phyloP scores from a whole-genome alignment of 2,797 vertebrate species.

The Antennarius maculatus region DNA sequence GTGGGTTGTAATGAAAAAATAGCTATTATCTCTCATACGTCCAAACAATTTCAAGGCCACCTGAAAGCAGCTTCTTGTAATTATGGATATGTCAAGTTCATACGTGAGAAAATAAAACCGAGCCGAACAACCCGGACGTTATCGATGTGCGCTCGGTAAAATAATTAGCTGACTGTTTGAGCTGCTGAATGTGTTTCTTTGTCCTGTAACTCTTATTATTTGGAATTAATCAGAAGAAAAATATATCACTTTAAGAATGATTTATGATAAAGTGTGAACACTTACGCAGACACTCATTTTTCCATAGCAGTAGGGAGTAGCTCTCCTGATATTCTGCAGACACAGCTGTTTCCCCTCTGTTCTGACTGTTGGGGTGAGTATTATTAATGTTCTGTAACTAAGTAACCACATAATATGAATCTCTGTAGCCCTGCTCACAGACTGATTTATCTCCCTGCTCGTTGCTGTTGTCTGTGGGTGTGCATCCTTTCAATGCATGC shows the following conservation, averaged over 20 bases:
- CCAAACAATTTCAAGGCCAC: conserved; percentile 58
- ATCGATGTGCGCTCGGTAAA: conserved; percentile 21
- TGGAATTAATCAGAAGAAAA: conserved; percentile 26
- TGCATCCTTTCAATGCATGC: conserved; percentile 33
- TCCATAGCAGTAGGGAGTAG: conserved; percentile 50
- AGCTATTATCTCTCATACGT: conserved; percentile 28
- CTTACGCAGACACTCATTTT: conserved; percentile 25
- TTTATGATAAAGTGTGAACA: conserved; percentile 28
- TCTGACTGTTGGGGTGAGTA: conserved; percentile 55
- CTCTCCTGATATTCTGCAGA: conserved; percentile 63
- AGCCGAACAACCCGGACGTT: conserved; percentile 34
- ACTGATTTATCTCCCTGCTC: conserved; percentile 66
- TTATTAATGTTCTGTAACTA: conserved; percentile 78
- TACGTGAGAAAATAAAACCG: conserved; percentile 28
- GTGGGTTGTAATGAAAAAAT: conserved; percentile 38
- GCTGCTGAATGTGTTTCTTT: conserved; percentile 45
- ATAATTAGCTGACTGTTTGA: conserved; percentile 36
- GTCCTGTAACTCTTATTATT: conserved; percentile 25
- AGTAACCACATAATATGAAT: conserved; percentile 77
- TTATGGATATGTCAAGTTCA: conserved; percentile 42
- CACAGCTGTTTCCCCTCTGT: conserved; percentile 71
- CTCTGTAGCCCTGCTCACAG: conserved; percentile 58
- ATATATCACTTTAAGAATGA: conserved; percentile 33
- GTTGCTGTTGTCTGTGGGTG: conserved; percentile 29
- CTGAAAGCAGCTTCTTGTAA: conserved; percentile 60